Percentiles rank a stretch among this genome's conserved stretches.
Evolutionary conservation across 2,797 vertebrate genomes (phyloP).

Genomic region (Cossypha caffra): DNA sequence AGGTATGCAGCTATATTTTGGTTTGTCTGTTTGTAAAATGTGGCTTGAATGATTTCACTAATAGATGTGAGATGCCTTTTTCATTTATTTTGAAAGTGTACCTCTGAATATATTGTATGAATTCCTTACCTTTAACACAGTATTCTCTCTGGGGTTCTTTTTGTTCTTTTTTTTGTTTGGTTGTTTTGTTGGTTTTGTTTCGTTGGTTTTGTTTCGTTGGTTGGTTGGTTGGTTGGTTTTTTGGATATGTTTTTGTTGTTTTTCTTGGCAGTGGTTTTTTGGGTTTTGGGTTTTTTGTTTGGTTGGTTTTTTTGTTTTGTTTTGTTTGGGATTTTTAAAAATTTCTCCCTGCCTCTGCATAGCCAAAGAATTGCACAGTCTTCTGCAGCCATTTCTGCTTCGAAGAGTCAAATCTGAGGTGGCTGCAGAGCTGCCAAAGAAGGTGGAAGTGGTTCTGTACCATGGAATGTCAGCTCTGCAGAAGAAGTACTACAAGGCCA

Average conservation of each 20-base stretch:
- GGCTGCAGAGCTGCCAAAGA: conserved; percentile 87
- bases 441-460: conserved; percentile 88
- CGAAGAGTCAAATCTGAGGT: conserved; percentile 90
- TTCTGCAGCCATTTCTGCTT: conserved; percentile 91
- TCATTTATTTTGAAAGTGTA: neutral
- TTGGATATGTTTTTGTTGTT: no score
- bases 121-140: neutral
- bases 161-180: no score
- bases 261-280: neutral
- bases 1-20: neutral
- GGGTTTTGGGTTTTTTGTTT: neutral
- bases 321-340: neutral
- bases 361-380: conserved; percentile 86
- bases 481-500: conserved; percentile 90
- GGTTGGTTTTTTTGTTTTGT: no score
- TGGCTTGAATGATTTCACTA: neutral
- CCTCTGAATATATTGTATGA: neutral
- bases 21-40: neutral
- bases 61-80: neutral
- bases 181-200: neutral
- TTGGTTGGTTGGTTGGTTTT: neutral
- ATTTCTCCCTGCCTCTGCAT: neutral
- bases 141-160: neutral
- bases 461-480: conserved; percentile 92
- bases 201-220: no score